Base-by-base conservation (phyloP, 2,113 vertebrate species). In the Dasyprocta punctata region DNA sequence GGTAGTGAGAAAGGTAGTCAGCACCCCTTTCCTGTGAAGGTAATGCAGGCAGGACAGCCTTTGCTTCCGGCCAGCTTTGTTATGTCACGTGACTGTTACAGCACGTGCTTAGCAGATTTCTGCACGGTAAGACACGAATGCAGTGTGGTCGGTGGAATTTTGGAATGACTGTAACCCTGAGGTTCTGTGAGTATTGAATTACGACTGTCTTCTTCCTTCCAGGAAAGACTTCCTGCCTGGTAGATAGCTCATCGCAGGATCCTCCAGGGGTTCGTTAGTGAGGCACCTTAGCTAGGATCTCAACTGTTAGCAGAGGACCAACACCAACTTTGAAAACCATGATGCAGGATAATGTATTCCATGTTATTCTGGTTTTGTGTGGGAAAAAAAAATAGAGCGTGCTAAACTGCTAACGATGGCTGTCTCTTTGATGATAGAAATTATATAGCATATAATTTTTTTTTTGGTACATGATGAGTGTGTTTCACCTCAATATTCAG, bases 401-500 rank as follows among this genome's bases (percentile, higher is more conserved):
- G 24, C 56, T 28, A 85, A 81, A 92, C n/a, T 61, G 47, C 89
- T 92, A 67, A 63, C 24, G n/a, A 14, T 56, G 1, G 54, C 75
- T 81, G 38, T 90, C 41, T 92, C 83, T n/a, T n/a, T 73, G 49
- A 33, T n/a, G n/a, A n/a, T n/a, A n/a, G n/a, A n/a, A n/a, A n/a
- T n/a, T n/a, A n/a, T n/a, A n/a, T n/a, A n/a, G n/a, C n/a, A n/a
- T n/a, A n/a, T n/a, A n/a, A n/a, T n/a, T n/a, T n/a, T n/a, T n/a
- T n/a, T n/a, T n/a, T n/a, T n/a, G n/a, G n/a, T n/a, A n/a, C n/a
- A n/a, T n/a, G n/a, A n/a, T n/a, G n/a, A 84, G 28, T 47, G 87
- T 60, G 14, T 83, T 93, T 94, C 49, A 89, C 81, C 87, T 94
- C 75, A 87, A 26, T 77, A 67, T 89, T 90, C 54, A 92, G 69